Conservation (phyloP, 2,888 invertebrate genomes). For the Sceliomorpha sp. region DNA sequence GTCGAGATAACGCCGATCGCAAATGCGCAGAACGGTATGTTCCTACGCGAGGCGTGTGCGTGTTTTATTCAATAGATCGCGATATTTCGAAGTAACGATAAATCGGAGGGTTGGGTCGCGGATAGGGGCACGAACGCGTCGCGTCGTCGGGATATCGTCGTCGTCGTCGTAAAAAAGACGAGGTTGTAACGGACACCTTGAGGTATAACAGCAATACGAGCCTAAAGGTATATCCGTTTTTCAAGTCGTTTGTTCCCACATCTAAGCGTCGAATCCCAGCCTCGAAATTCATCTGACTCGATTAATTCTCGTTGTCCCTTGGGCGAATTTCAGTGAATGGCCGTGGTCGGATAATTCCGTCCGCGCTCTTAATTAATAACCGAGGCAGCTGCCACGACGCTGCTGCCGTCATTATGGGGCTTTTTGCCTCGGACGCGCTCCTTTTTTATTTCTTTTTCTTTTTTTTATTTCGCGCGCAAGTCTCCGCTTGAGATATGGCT, state of each 20-base stretch:
- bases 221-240: slow-evolving; percentile 41
- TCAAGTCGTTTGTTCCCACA: slow-evolving; percentile 36
- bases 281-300: slow-evolving; percentile 42
- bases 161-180: not conserved
- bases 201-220: slow-evolving; percentile 1
- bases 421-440: slow-evolving; percentile 62
- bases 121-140: slow-evolving; percentile 6
- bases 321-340: slow-evolving; percentile 31
- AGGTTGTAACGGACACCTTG: too few species aligned
- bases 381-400: slow-evolving; percentile 73
- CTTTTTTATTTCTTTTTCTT: too few species aligned
- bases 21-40: slow-evolving; percentile 48
- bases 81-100: slow-evolving; percentile 43
- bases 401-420: slow-evolving; percentile 73
- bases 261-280: slow-evolving; percentile 34
- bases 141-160: slow-evolving; percentile 3
- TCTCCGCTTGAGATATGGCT: slow-evolving; percentile 70
- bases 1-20: slow-evolving; percentile 38
- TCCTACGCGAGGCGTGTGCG: slow-evolving; percentile 27
- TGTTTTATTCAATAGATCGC: slow-evolving; percentile 49
- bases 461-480: slow-evolving; percentile 44
- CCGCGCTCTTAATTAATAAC: slow-evolving; percentile 76
- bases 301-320: slow-evolving; percentile 41
- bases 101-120: slow-evolving; percentile 4
- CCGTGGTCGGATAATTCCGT: slow-evolving; percentile 32